Percentiles rank a stretch among this genome's conserved stretches.
Evolutionary conservation across 2,888 invertebrate species (phyloP).

Genomic region (Nasonia oneida): DNA sequence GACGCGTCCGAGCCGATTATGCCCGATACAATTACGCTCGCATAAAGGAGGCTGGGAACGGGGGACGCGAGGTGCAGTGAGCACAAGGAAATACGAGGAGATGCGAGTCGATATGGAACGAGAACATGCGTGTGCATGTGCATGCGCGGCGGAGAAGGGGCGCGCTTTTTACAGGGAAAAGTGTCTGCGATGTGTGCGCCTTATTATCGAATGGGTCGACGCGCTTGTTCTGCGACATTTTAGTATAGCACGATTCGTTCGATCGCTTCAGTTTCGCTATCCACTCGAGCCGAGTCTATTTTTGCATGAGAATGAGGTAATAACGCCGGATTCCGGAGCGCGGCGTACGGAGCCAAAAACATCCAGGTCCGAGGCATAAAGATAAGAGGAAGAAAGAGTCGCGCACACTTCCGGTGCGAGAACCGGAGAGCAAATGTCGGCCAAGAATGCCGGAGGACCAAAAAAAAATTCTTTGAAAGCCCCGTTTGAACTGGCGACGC

Average conservation of each 20-base stretch:
- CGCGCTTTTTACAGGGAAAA: conserved; percentile 31
- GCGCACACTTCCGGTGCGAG: conserved; percentile 33
- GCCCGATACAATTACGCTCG: conserved; percentile 54
- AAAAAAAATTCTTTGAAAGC: not conserved
- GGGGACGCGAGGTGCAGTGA: not conserved
- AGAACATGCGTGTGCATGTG: not conserved
- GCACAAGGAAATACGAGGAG: conserved; percentile 47
- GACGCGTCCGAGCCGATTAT: conserved; percentile 45
- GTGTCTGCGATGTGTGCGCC: conserved; percentile 14
- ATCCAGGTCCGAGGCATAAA: conserved; percentile 6
- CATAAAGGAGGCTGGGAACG: conserved; percentile 13
- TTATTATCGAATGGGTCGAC: conserved; percentile 37
- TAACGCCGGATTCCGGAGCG: conserved; percentile 28
- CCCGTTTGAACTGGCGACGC: not conserved
- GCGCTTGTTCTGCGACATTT: not conserved
- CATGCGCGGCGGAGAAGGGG: not conserved
- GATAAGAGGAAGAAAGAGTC: not conserved
- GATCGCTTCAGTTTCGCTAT: not conserved
- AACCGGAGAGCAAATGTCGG: not conserved
- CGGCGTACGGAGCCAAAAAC: conserved; percentile 31
- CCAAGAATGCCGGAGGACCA: not conserved
- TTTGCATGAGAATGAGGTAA: not conserved
- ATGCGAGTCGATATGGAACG: conserved; percentile 41
- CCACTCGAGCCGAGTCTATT: not conserved
- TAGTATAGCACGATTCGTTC: not conserved